Conservation (phyloP, 2,113 vertebrate species). For the Choloepus hoffmanni region DNA sequence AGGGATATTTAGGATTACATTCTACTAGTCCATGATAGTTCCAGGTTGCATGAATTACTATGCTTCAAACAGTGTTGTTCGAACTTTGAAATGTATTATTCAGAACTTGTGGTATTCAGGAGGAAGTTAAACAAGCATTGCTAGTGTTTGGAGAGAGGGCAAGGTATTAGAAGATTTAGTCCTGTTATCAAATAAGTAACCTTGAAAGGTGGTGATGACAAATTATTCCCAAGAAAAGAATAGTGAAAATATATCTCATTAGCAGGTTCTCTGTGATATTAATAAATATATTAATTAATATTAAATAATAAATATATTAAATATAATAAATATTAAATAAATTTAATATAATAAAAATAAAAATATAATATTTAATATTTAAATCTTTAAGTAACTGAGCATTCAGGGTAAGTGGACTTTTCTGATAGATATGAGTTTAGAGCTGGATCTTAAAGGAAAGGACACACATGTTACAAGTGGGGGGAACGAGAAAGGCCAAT, state of each 20-base stretch:
- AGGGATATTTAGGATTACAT: not conserved
- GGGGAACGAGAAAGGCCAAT: not conserved
- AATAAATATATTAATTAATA: no score
- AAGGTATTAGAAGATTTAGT: not conserved
- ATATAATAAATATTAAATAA: no score
- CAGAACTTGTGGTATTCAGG: not conserved
- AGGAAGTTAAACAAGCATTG: not conserved
- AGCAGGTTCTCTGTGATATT: not conserved
- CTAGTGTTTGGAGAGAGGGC: not conserved
- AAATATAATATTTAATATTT: no score
- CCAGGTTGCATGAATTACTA: not conserved
- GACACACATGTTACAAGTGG: not conserved
- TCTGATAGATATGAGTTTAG: not conserved
- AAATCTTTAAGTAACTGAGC: not conserved
- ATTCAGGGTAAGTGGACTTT: not conserved
- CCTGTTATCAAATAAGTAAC: not conserved
- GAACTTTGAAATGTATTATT: not conserved
- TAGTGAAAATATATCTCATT: not conserved
- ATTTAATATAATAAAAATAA: no score
- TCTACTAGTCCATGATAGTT: not conserved
- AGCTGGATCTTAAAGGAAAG: not conserved
- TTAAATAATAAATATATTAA: no score
- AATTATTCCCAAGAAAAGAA: slow-evolving; percentile 4
- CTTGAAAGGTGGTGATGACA: not conserved
- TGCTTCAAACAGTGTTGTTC: not conserved